phyloP scores from a whole-genome alignment of 2,113 vertebrate species.

The Chlorodrepanis virens region DNA sequence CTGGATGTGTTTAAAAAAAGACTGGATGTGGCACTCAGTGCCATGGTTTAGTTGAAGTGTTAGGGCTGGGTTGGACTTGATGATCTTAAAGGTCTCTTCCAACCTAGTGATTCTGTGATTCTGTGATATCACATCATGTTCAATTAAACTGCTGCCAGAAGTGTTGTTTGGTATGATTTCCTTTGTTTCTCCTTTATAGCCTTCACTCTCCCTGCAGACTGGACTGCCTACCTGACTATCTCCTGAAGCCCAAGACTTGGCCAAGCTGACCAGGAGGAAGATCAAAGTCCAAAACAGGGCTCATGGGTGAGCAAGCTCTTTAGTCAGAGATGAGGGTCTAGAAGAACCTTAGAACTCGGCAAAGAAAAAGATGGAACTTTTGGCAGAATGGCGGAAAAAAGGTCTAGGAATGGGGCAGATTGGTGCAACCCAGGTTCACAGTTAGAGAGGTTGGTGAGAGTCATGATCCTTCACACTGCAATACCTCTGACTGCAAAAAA shows the following conservation, averaged over 20 bases:
- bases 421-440: background rate
- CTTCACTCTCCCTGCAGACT: background rate
- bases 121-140: background rate
- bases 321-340: background rate
- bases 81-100: background rate
- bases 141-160: background rate
- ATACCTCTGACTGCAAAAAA: background rate
- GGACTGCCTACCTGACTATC: background rate
- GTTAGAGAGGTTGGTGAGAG: background rate
- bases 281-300: background rate
- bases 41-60: no score
- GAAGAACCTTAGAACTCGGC: background rate
- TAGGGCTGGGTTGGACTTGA: background rate
- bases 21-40: background rate
- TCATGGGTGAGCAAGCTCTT: background rate
- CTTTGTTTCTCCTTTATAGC: background rate
- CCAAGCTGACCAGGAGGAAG: background rate
- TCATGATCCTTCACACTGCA: background rate
- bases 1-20: background rate
- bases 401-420: background rate
- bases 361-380: background rate
- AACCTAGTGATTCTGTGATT: background rate
- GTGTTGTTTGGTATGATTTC: background rate
- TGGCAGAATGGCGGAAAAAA: background rate
- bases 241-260: background rate